Conservation (phyloP, 30 jellyfish, hydroid and myxozoan species). For the Rhopilema esculentum region DNA sequence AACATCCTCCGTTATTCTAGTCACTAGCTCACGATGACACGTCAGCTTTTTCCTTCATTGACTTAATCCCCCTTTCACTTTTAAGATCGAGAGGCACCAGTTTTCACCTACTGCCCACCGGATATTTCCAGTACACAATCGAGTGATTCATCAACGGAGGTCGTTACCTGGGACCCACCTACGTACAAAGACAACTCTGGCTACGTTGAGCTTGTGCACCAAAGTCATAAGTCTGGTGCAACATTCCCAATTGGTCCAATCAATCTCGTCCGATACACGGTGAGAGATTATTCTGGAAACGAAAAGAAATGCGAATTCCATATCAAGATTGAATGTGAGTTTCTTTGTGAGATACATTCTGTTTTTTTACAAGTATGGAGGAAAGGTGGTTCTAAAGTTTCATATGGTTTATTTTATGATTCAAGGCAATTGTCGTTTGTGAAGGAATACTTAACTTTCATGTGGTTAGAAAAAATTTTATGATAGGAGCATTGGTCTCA, state of each 20-base stretch:
- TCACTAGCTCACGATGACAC: too few species aligned
- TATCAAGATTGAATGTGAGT: slow-evolving; percentile 86
- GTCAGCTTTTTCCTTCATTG: too few species aligned
- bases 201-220: slow-evolving; percentile 43
- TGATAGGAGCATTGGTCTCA: too few species aligned
- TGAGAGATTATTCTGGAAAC: slow-evolving; percentile 72
- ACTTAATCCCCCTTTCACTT: neutral
- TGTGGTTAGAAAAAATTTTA: too few species aligned
- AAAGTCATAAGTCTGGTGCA: slow-evolving; percentile 69
- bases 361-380: too few species aligned
- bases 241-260: slow-evolving; percentile 73
- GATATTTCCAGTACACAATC: slow-evolving; percentile 69
- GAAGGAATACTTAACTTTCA: too few species aligned
- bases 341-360: neutral
- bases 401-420: too few species aligned
- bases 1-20: too few species aligned
- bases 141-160: slow-evolving; percentile 55
- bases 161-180: slow-evolving; percentile 85
- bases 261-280: slow-evolving; percentile 59
- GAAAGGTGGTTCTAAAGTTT: too few species aligned
- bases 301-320: slow-evolving; percentile 76
- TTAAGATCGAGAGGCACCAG: slow-evolving; percentile 88
- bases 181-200: slow-evolving; percentile 93
- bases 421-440: too few species aligned
- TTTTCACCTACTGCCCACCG: slow-evolving; percentile 87